Percentiles rank a stretch among this genome's conserved stretches.
Evolutionary conservation across 2,888 invertebrate species (phyloP).

Genomic region (Anoncus sp.): DNA sequence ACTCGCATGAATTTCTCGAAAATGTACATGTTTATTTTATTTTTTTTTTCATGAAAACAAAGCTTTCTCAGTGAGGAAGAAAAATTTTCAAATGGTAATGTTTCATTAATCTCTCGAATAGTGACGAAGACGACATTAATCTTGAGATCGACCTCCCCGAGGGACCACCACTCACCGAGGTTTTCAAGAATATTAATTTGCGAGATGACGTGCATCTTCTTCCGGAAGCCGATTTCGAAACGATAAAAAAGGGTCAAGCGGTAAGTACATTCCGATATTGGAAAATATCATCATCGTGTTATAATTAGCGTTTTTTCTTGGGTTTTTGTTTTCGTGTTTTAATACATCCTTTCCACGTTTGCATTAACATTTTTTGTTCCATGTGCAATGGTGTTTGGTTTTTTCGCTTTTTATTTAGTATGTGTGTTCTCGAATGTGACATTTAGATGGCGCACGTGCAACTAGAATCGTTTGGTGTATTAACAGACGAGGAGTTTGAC

Average conservation of each 20-base stretch:
- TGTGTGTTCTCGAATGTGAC: constrained; percentile 2
- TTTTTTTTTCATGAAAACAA: too few species aligned
- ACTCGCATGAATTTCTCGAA: too few species aligned
- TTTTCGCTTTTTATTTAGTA: constrained; percentile 1
- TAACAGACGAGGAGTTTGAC: constrained; percentile 59
- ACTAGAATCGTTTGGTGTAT: constrained; percentile 59
- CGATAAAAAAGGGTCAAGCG: not conserved
- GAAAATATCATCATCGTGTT: not conserved
- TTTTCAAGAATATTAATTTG: constrained; percentile 25
- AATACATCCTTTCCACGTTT: not conserved
- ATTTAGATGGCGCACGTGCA: constrained; percentile 34
- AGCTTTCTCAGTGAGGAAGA: not conserved
- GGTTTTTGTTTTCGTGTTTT: not conserved
- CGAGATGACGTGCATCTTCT: constrained; percentile 33
- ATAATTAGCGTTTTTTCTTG: not conserved
- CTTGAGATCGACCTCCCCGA: constrained; percentile 1
- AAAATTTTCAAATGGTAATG: not conserved
- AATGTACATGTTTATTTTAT: too few species aligned
- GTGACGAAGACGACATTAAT: not conserved
- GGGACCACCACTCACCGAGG: not conserved
- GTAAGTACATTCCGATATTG: constrained; percentile 15
- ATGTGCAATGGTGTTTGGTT: not conserved
- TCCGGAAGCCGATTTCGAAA: constrained; percentile 29
- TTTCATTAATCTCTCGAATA: not conserved
- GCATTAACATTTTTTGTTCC: not conserved